Evolutionary conservation across 2,113 vertebrate genomes (phyloP), one percentile per base, ranked within the genome.

Genomic region (Camarhynchus parvulus): DNA sequence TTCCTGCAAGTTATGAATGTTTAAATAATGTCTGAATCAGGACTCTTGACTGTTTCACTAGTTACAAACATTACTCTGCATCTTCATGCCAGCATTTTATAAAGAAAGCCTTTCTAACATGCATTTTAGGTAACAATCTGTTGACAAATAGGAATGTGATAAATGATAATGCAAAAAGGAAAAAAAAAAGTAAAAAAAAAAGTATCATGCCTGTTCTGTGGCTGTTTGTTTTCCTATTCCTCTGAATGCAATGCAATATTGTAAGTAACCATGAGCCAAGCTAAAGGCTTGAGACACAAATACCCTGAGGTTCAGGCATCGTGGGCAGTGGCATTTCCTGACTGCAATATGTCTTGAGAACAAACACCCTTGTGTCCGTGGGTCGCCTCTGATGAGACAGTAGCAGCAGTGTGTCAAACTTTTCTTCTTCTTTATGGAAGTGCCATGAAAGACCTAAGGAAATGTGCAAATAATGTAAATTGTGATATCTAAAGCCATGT

Each of bases 401-500:
- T 27, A 83, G 87, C 77, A 92, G 87, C 84, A 69, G 58, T 25
- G 35, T 76, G 46, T 90, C 22, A 27, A 30, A 25, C 42, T 77
- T 89, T 68, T 67, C n/a, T 68, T 66, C 63, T 87, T 80, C 59
- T 75, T 83, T 47, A 5, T 84, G 73, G 66, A 89, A 85, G 61
- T 61, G 39, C 72, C 58, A n/a, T 35, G 80, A 28, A 82, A 74
- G 66, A 70, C 75, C 35, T 64, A 68, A 82, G 69, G 69, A 79
- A 62, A 72, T 33, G 50, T 88, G 77, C 89, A 88, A 81, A 90
- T 79, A 68, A 69, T 73, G 47, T 39, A 63, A 82, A 30, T 47
- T 44, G 64, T 69, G 85, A 61, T 84, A 89, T 90, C 39, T 95
- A 84, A 97, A 97, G 97, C 97, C 97, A 96, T 96, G 97, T 78